Evolutionary conservation across 2,797 vertebrate genomes (phyloP), one percentile per base, ranked within the genome.

Genomic region (Buceros bicornis): DNA sequence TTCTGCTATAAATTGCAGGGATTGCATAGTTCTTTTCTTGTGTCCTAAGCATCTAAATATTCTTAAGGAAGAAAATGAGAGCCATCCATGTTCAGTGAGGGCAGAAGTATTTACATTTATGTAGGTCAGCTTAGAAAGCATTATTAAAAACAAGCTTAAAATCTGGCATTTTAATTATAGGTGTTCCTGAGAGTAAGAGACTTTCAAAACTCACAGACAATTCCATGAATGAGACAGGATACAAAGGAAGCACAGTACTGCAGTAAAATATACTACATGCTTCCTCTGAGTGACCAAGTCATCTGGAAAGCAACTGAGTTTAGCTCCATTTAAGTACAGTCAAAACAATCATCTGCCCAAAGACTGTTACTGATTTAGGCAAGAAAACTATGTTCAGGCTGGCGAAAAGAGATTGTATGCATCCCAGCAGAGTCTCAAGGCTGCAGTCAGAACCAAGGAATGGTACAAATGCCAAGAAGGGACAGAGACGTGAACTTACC

Each of bases 1-100:
- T 83, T 91, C 42, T 72, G 26, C 50, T 69, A 65, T 69, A 88
- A 91, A 86, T 17, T 86, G 61, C 37, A 81, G 65, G 50, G 93
- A 89, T 29, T 89, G 6, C 37, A 24, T 14, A 4, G 15, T 15
- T 43, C 18, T 81, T 83, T 90, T 81, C 69, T 82, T 65, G 21
- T 81, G 24, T 43, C 43, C n/a, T 53, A 24, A 81, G 65, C 18
- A 72, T 37, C 29, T 84, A 74, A 88, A 76, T 45, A 84, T 2
- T 83, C 17, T 11, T 29, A 58, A 31, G 16, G 20, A 71, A 18
- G n/a, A 86, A 67, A 42, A 62, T 54, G 53, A 73, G 50, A 93
- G 33, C 9, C 26, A 62, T 29, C 53, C 33, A 3, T 9, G 33
- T 29, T 83, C 61, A 67, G 45, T 18, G 21, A 76, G 6, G 47